Base-by-base conservation (phyloP, 2,888 invertebrate species). In the Octonoba sinensis region DNA sequence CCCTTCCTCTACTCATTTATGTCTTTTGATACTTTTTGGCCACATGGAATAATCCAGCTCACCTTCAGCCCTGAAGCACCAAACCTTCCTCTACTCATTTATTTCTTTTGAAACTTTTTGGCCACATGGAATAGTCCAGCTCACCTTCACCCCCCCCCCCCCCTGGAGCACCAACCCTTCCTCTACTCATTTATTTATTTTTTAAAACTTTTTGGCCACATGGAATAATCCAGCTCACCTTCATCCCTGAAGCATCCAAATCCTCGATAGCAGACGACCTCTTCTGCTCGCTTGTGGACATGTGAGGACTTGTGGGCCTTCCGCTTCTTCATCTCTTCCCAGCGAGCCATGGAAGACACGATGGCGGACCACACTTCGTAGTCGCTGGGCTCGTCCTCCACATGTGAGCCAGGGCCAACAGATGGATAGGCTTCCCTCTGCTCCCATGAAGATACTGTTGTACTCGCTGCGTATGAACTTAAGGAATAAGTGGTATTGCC, bases 241-340 rank as follows among this genome's bases (percentile, higher is more conserved):
- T 94, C 93, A 87, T 96, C 95, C 87, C 95, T 94, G 90, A 96
- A 97, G 87, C 97, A 97, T 12, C 97, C 97, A 71, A 97, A 91
- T 84, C 95, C 94, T 22, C 92, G 93, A 88, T 96, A 97, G 88
- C 97, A 97, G 1, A 95, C 94, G 84, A 89, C 87, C 44, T 94
- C 93, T 83, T 93, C 93, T 18, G 95, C 94, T 76, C 96, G 90
- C 88, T 95, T 95, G 22, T 81, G 82, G 22, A 81, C 69, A 20
- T 72, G 74, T 8, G 77, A n/a, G n/a, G n/a, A 65, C 15, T 47
- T 49, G 11, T 76, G 67, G 22, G 77, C 69, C 51, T 83, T 82
- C 18, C 75, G 27, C 13, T 76, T 83, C 66, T 76, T 83, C 72
- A 79, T 77, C 51, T 83, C 82, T 49, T 74, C 72, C 94, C 94